These are phyloP conservation scores for Onychomys arenicola DNA, from an alignment of 2,797 vertebrate genomes.

Conservation along the genomic window DNA sequence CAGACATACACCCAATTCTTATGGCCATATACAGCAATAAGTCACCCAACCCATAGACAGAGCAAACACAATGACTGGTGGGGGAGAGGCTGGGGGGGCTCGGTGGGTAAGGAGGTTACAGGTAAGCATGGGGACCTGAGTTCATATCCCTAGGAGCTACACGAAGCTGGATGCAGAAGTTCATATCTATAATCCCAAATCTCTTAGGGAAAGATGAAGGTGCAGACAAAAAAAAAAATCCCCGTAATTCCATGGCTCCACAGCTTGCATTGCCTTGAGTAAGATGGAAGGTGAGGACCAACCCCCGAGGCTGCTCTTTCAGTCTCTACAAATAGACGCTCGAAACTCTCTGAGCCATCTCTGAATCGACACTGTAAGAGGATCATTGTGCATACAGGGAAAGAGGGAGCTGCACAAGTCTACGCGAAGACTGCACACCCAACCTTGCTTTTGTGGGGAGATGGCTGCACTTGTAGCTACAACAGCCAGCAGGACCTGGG, in stretches of 20 bases:
- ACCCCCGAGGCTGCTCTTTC: background rate
- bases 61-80: background rate
- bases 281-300: background rate
- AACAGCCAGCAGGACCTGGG: constrained; percentile 53
- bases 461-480: constrained; percentile 23
- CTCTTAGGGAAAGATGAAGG: no score
- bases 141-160: background rate
- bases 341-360: background rate
- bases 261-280: background rate
- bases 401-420: background rate
- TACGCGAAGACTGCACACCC: background rate
- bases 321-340: background rate
- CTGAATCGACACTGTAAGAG: background rate
- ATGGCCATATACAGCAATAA: background rate
- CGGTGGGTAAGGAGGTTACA: background rate
- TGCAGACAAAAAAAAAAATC: background rate
- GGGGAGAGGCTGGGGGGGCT: background rate
- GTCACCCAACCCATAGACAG: background rate
- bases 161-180: background rate
- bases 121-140: background rate
- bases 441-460: background rate
- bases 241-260: background rate
- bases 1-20: background rate
- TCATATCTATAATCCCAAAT: background rate
- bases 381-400: background rate